phyloP scores from a whole-genome alignment of 2,888 invertebrate genomes.

The Pelosia muscerda region DNA sequence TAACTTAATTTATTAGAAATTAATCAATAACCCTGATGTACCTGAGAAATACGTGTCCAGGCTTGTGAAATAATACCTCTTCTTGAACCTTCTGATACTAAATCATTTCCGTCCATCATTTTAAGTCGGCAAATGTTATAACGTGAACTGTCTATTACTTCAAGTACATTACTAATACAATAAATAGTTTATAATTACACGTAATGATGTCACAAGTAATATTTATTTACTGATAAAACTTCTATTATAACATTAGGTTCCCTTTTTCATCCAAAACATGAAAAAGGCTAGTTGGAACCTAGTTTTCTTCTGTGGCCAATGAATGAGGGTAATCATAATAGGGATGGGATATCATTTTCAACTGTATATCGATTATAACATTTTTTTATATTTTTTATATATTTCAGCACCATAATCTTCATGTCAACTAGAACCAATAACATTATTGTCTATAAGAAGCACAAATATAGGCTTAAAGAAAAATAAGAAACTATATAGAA shows the following conservation, averaged over 20 bases:
- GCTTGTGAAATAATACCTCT: conserved; percentile 89
- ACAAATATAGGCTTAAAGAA: too few relatives aligned
- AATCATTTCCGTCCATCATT: conserved; percentile 91
- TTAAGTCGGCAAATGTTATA: conserved; percentile 53
- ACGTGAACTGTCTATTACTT: conserved; percentile 45
- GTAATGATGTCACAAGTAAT: conserved; percentile 39
- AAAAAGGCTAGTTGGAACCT: conserved; percentile 49
- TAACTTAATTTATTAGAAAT: conserved; percentile 17
- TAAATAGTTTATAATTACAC: conserved; percentile 42
- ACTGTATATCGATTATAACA: background rate
- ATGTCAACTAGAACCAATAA: too few relatives aligned
- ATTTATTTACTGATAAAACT: conserved; percentile 37
- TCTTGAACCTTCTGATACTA: conserved; percentile 86
- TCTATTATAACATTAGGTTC: conserved; percentile 31
- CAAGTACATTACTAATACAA: conserved; percentile 58
- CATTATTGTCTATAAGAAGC: too few relatives aligned
- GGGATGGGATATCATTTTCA: conserved; percentile 20
- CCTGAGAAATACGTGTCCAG: conserved; percentile 90
- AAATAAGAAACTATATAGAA: too few relatives aligned
- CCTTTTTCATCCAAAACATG: conserved; percentile 35
- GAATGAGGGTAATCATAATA: conserved; percentile 19
- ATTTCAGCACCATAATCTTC: too few relatives aligned
- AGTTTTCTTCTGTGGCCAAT: conserved; percentile 34
- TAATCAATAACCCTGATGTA: conserved; percentile 55
- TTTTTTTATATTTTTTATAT: background rate